phyloP scores from a whole-genome alignment of 2,888 invertebrate genomes.

The Acronicta leporina region DNA sequence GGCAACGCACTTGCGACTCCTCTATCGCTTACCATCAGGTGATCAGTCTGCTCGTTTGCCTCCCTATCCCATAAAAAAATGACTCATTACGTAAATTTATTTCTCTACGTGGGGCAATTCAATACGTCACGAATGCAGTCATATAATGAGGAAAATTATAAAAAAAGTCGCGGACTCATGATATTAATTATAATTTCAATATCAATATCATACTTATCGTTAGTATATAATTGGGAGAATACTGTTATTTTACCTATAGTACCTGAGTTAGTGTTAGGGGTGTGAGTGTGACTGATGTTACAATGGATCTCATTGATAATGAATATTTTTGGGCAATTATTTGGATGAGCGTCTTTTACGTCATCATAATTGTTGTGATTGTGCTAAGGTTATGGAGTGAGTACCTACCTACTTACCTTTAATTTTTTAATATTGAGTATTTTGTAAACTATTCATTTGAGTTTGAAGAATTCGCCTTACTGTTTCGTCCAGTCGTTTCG shows the following conservation, averaged over 20 bases:
- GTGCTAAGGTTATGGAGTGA: slow-evolving; percentile 20
- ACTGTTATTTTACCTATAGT: slow-evolving; percentile 9
- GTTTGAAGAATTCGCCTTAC: too few relatives aligned
- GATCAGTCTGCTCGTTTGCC: too few relatives aligned
- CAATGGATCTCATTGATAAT: slow-evolving; percentile 21
- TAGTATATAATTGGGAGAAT: slow-evolving; percentile 33
- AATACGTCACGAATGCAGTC: slow-evolving; percentile 17
- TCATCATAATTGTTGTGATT: slow-evolving; percentile 29
- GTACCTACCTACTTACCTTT: background rate
- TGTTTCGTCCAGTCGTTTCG: too few relatives aligned
- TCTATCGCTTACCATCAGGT: too few relatives aligned
- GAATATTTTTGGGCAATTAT: slow-evolving; percentile 29
- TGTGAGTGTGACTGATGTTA: slow-evolving; percentile 1
- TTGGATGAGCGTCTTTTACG: slow-evolving; percentile 22
- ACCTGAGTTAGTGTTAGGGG: background rate
- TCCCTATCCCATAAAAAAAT: too few relatives aligned
- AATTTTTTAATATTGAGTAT: too few relatives aligned
- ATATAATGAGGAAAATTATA: slow-evolving; percentile 10
- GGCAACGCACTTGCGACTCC: too few relatives aligned
- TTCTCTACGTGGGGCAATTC: background rate
- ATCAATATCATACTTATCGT: slow-evolving; percentile 32
- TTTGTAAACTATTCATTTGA: too few relatives aligned
- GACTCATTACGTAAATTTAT: background rate
- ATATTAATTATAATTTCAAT: slow-evolving; percentile 6
- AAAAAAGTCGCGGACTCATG: slow-evolving; percentile 20